Evolutionary conservation across 2,888 invertebrate genomes (phyloP).

Genomic region (Drosophila testacea): DNA sequence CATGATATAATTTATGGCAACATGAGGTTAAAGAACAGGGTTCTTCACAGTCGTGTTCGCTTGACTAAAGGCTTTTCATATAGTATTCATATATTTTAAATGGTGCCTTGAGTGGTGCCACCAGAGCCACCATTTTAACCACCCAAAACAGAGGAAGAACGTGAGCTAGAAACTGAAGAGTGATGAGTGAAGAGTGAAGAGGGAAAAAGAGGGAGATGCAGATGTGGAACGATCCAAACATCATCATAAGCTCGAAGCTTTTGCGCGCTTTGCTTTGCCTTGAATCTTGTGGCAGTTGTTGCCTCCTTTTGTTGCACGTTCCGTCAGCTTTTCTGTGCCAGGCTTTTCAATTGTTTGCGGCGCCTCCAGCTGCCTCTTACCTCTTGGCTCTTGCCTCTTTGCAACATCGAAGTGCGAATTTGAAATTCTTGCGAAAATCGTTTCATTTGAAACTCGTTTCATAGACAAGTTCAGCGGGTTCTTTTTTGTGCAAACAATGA

Average conservation of each 20-base stretch:
- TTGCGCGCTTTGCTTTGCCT: constrained; percentile 12
- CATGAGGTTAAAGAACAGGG: neutral
- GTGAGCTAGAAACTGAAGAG: neutral
- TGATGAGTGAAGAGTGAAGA: too few species aligned
- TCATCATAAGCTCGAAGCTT: neutral
- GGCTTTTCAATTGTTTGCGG: constrained; percentile 55
- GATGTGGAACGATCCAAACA: constrained; percentile 10
- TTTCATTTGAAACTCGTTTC: constrained; percentile 50
- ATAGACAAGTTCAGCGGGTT: constrained; percentile 57
- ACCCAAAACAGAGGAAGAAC: constrained; percentile 21
- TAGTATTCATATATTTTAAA: constrained; percentile 22
- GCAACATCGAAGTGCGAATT: constrained; percentile 35
- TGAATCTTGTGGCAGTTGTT: neutral
- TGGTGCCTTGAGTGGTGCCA: constrained; percentile 24
- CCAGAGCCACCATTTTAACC: constrained; percentile 32
- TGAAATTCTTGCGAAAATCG: constrained; percentile 38
- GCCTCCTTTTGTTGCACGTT: constrained; percentile 26
- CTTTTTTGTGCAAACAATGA: constrained; percentile 26
- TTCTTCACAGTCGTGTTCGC: neutral
- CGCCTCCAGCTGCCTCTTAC: constrained; percentile 21
- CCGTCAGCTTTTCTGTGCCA: constrained; percentile 5
- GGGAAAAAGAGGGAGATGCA: neutral
- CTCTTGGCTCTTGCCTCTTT: too few species aligned
- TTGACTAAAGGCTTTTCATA: neutral
- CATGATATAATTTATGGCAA: neutral